These are phyloP conservation scores for Phyllostomus discolor DNA, from an alignment of 2,113 vertebrate species.

Conservation along the genomic window DNA sequence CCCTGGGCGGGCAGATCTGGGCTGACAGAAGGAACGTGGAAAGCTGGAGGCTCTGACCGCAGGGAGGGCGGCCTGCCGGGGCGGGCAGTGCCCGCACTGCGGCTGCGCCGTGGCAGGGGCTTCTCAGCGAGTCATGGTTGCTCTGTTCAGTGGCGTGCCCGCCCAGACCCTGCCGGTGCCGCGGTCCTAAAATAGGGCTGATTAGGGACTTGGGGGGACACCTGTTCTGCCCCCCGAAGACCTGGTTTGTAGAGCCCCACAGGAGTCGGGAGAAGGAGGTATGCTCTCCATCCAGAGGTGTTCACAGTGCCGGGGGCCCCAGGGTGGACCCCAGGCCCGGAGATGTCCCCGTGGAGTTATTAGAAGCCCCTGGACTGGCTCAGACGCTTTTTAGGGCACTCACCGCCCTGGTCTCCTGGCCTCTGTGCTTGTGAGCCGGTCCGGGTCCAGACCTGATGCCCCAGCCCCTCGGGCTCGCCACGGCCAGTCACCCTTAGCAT, in stretches of 20 bases:
- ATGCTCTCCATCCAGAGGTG: fast-evolving
- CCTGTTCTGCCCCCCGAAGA: background rate
- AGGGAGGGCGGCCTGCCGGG: background rate
- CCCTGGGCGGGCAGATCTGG: background rate
- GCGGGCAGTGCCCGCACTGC: background rate
- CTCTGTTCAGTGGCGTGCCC: fast-evolving
- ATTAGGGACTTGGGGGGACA: background rate
- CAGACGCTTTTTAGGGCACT: background rate
- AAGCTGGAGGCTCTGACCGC: background rate
- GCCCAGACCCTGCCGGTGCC: background rate
- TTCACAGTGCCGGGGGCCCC: fast-evolving
- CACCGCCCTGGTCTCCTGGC: background rate
- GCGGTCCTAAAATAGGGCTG: background rate
- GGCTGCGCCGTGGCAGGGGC: background rate
- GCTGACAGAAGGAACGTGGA: background rate
- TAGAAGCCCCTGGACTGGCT: fast-evolving
- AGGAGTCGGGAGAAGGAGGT: background rate
- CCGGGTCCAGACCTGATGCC: background rate
- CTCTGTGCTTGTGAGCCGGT: fast-evolving
- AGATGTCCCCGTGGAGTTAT: background rate
- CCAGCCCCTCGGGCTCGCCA: background rate
- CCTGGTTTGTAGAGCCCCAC: background rate
- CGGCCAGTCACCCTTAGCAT: fast-evolving
- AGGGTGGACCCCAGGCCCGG: too few relatives aligned
- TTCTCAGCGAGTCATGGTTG: fast-evolving